Evolutionary conservation across 1,140 invertebrate genomes (phyloP).

Genomic region (Tyrophagus putrescentiae): DNA sequence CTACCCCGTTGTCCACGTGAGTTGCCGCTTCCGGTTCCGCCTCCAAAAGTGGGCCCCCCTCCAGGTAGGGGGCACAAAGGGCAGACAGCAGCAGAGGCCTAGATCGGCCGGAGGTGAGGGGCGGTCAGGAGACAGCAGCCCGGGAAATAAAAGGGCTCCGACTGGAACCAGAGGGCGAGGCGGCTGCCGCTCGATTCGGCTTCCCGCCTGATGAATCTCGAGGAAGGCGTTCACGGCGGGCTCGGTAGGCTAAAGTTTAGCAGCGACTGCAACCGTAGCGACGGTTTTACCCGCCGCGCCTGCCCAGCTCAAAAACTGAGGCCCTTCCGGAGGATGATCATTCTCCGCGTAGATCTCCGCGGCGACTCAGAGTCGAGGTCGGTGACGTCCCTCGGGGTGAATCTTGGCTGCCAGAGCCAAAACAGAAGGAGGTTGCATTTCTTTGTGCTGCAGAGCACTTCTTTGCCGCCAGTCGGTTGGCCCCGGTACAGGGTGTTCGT

Average conservation of each 20-base stretch:
- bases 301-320: constrained; percentile 74
- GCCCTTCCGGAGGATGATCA: constrained; percentile 66
- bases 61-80: constrained; percentile 37
- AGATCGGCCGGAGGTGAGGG: constrained; percentile 41
- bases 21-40: too few species aligned
- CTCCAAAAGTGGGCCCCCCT: neutral
- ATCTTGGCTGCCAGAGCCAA: too few species aligned
- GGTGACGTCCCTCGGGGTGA: too few species aligned
- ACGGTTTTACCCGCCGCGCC: too few species aligned
- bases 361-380: neutral
- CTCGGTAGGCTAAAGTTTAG: constrained; percentile 45
- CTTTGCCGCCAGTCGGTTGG: neutral
- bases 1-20: too few species aligned
- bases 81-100: constrained; percentile 60
- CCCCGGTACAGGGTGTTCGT: neutral
- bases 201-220: constrained; percentile 64
- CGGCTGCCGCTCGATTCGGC: constrained; percentile 75
- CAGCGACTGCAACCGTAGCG: too few species aligned
- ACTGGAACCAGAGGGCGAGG: constrained; percentile 82
- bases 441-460: too few species aligned
- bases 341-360: constrained; percentile 38
- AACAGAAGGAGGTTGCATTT: too few species aligned
- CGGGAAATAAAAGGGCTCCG: constrained; percentile 77
- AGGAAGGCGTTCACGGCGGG: constrained; percentile 83
- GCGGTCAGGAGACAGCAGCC: constrained; percentile 64